Evolutionary conservation across 2,113 vertebrate genomes (phyloP).

Genomic region (Gallinago paraguaiae): DNA sequence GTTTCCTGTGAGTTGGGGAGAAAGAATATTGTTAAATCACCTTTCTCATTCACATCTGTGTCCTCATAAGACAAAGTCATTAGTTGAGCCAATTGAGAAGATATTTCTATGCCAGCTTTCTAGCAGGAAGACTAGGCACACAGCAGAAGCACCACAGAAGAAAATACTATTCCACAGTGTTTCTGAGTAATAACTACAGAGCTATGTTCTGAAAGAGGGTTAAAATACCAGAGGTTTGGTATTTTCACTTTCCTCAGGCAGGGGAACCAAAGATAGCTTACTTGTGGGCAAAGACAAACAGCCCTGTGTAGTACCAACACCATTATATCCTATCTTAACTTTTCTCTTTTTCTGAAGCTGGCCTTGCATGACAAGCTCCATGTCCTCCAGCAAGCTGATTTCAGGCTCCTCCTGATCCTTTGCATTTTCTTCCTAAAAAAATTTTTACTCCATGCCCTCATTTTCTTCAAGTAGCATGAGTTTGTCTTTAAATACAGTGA

Average conservation of each 20-base stretch:
- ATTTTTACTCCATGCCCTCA: neutral
- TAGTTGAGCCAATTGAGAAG: neutral
- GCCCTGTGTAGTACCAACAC: neutral
- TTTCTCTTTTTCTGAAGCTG: neutral
- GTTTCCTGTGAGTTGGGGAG: neutral
- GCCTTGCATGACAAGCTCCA: neutral
- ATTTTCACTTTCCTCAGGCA: neutral
- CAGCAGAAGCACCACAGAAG: neutral
- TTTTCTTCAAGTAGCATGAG: neutral
- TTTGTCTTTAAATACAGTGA: neutral
- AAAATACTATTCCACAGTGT: neutral
- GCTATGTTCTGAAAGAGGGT: neutral
- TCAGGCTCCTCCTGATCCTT: neutral
- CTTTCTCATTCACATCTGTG: constrained; percentile 39
- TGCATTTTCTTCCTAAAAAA: neutral
- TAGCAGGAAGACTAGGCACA: neutral
- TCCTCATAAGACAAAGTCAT: neutral
- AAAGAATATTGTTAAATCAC: constrained; percentile 12
- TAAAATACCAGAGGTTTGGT: neutral
- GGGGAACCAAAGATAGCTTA: neutral
- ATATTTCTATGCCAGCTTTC: neutral
- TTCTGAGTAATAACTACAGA: neutral
- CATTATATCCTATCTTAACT: neutral
- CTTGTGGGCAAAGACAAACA: neutral
- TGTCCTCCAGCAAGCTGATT: neutral